Percentiles rank a stretch among this genome's conserved stretches.
Conservation (phyloP, 2,888 invertebrate species). For the Epiblema foenella region DNA sequence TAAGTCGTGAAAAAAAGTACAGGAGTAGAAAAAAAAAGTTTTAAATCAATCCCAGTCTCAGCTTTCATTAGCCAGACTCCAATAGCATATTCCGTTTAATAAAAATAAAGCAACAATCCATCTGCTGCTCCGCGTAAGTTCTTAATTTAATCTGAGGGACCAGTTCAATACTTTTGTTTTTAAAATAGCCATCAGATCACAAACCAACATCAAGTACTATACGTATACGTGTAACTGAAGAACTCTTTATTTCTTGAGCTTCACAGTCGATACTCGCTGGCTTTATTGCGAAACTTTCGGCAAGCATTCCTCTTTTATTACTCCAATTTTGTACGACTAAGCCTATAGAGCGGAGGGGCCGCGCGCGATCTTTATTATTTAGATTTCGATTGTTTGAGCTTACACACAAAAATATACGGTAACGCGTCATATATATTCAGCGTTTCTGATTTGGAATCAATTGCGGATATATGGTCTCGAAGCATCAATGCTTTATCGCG, state of each 20-base stretch:
- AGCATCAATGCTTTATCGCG: conserved; percentile 18
- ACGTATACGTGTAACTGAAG: conserved; percentile 51
- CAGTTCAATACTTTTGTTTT: conserved; percentile 21
- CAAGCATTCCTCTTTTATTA: conserved; percentile 84
- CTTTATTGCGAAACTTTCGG: conserved; percentile 84
- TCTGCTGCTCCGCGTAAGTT: background rate
- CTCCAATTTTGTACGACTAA: conserved; percentile 83
- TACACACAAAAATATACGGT: conserved; percentile 47
- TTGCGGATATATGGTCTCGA: conserved; percentile 39
- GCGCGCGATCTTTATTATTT: conserved; percentile 80
- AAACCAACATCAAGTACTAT: conserved; percentile 14
- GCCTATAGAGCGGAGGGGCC: conserved; percentile 74
- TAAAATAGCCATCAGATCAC: conserved; percentile 17
- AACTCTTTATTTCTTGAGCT: conserved; percentile 84
- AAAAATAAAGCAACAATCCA: background rate
- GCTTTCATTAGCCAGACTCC: too few species aligned
- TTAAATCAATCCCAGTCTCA: too few species aligned
- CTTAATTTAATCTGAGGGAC: conserved; percentile 1
- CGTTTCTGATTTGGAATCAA: conserved; percentile 43
- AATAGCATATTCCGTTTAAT: background rate
- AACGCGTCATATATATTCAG: conserved; percentile 46
- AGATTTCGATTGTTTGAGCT: conserved; percentile 73
- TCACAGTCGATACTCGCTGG: conserved; percentile 84
- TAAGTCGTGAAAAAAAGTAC: too few species aligned
- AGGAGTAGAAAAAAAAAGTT: too few species aligned